Base-by-base conservation (phyloP, 2,113 vertebrate species). In the Dromas ardeola region DNA sequence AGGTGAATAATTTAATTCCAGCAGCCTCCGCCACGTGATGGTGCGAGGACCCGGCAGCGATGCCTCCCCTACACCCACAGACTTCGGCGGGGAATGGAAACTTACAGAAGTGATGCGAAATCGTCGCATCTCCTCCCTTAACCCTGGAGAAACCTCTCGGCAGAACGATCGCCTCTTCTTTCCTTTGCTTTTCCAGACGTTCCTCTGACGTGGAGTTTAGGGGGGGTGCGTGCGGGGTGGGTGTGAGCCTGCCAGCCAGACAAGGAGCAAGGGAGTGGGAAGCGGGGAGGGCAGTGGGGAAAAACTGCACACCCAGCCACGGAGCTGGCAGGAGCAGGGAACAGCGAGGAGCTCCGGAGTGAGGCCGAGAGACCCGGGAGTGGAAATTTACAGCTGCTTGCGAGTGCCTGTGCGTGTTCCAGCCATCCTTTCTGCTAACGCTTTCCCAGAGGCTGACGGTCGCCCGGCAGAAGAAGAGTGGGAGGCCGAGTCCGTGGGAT, bases 301-400 rank as follows among this genome's bases (percentile, higher is more conserved):
- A 66, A 30, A 12, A 66, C 63, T 74, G 94, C 92, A 85, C 84
- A 62, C 3, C 61, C 90, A 43, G 90, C 19, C 93, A 81, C 89
- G 42, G 96, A 97, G 98, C 98, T 98, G 92, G 97, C 66, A 74
- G 91, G 97, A 98, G 93, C 88, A 85, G 85, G 93, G 90, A 92
- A n/a, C 96, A 77, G 87, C 83, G 92, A 79, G 97, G 86, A 98
- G 96, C 96, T 38, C n/a, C 88, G 61, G 96, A 97, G 94, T 30
- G 47, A 93, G 95, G 91, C 92, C 83, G 84, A 81, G 96, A 98
- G 96, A 92, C 47, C 52, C 91, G 90, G 95, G 96, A 98, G 98
- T 98, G 98, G 98, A 98, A 98, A 98, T 98, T 98, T 98, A 98
- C 98, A 97, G 98, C 97, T 59, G 97, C 98, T 92, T 80, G 90